These are phyloP conservation scores for Chaetodon trifasciatus DNA, from an alignment of 2,797 vertebrate species.

Conservation along the genomic window DNA sequence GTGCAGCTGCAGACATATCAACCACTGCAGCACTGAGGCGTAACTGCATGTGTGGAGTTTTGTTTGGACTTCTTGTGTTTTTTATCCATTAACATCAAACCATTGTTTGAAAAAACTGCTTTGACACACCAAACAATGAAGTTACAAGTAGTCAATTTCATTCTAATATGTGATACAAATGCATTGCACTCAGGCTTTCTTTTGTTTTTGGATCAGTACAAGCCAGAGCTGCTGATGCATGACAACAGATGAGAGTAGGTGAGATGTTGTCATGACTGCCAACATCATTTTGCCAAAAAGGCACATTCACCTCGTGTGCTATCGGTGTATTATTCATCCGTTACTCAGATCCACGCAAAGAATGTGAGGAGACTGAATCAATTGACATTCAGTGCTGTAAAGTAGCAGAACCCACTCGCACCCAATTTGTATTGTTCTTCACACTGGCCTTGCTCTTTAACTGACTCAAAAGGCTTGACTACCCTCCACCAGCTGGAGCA, in stretches of 20 bases:
- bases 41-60: not conserved
- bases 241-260: not conserved
- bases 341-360: not conserved
- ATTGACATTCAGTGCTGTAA: not conserved
- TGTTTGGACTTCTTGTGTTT: not conserved
- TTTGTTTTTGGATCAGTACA: not conserved
- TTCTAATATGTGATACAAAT: not conserved
- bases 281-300: not conserved
- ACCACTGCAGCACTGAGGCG: not conserved
- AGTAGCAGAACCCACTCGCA: not conserved
- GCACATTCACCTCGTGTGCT: not conserved
- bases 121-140: not conserved
- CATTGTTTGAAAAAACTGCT: not conserved
- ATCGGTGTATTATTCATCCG: not conserved
- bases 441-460: not conserved
- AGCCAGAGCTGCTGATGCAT: not conserved
- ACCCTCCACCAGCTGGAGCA: constrained; percentile 3
- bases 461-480: constrained; percentile 1
- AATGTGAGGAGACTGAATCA: no score
- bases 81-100: not conserved
- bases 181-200: not conserved
- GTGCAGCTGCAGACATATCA: constrained; percentile 28
- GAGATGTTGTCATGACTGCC: not conserved
- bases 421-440: not conserved
- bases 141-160: not conserved